A percentile compares a stretch with the other conserved stretches of the same genome.
These are phyloP conservation scores for Daboia siamensis DNA, from an alignment of 2,113 vertebrate species.

Conservation along the genomic window DNA sequence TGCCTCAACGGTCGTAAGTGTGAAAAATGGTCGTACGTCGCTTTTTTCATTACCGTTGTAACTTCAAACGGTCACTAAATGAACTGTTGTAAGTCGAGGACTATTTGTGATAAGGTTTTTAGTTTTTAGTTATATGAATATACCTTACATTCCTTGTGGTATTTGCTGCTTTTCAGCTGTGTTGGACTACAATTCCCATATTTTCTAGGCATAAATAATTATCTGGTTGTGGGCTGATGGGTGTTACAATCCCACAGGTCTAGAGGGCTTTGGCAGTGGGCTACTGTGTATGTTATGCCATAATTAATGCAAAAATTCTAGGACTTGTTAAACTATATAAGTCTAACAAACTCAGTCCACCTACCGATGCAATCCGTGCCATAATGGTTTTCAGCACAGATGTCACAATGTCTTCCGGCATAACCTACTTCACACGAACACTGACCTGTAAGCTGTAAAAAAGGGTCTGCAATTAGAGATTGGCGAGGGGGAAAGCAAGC, in stretches of 20 bases:
- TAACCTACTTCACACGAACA: conserved; percentile 77
- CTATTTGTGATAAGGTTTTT: background rate
- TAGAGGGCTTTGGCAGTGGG: no score
- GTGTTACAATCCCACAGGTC: no score
- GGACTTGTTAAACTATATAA: no score
- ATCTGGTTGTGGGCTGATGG: no score
- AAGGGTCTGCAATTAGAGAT: conserved; percentile 34
- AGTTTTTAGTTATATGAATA: background rate
- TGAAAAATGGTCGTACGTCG: no score
- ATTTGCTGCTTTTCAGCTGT: no score
- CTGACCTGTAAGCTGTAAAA: conserved; percentile 80
- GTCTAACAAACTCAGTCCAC: conserved; percentile 44
- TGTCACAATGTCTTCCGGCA: conserved; percentile 70
- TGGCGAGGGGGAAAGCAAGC: background rate
- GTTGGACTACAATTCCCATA: no score
- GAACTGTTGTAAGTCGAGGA: no score
- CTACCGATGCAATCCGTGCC: conserved; percentile 73
- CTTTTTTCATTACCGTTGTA: no score
- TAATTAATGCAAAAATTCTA: background rate
- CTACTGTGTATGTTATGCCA: background rate
- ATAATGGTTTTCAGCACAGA: conserved; percentile 81
- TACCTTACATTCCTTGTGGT: background rate
- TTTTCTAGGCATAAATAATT: no score
- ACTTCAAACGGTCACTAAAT: no score
- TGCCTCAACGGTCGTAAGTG: no score